These are phyloP conservation scores for Peromyscus leucopus DNA, from an alignment of 2,113 vertebrate genomes.

Conservation along the genomic window DNA sequence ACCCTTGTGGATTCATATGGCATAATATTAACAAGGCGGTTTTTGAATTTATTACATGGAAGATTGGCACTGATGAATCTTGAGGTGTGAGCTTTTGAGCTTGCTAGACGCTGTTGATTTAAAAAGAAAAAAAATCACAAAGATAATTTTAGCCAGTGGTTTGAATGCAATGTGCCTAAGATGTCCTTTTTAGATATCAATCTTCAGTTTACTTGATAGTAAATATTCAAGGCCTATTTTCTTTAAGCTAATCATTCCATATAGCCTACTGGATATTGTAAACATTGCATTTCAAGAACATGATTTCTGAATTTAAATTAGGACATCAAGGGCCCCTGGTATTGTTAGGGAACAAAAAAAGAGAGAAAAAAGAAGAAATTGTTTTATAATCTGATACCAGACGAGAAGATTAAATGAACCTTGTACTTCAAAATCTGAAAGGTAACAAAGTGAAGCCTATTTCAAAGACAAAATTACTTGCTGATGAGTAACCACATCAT, in stretches of 20 bases:
- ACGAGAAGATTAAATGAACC: conserved; percentile 31
- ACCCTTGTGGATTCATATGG: conserved; percentile 99
- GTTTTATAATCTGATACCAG: neutral
- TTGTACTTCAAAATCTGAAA: conserved; percentile 38
- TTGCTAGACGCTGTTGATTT: conserved; percentile 94
- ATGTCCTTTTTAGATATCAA: conserved; percentile 4
- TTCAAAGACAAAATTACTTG: conserved; percentile 37
- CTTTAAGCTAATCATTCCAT: neutral
- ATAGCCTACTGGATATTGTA: conserved; percentile 1
- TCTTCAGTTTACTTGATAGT: conserved; percentile 30
- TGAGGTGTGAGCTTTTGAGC: conserved; percentile 99
- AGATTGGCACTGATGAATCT: conserved; percentile 99
- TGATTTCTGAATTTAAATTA: conserved; percentile 36
- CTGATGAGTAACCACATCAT: neutral
- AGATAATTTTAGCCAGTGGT: conserved; percentile 45
- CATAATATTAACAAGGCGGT: conserved; percentile 99
- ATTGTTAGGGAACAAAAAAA: conserved; percentile 34
- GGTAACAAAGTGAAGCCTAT: neutral
- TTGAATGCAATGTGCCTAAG: neutral
- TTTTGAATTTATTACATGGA: conserved; percentile 99
- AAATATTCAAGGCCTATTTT: neutral
- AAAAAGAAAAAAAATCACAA: conserved; percentile 56
- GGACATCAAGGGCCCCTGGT: neutral
- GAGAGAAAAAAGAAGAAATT: neutral
- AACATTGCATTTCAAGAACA: neutral